A percentile compares a stretch with the other conserved stretches of the same genome.
Conservation (phyloP, 2,888 invertebrate species). For the Xanthorhoe designata region DNA sequence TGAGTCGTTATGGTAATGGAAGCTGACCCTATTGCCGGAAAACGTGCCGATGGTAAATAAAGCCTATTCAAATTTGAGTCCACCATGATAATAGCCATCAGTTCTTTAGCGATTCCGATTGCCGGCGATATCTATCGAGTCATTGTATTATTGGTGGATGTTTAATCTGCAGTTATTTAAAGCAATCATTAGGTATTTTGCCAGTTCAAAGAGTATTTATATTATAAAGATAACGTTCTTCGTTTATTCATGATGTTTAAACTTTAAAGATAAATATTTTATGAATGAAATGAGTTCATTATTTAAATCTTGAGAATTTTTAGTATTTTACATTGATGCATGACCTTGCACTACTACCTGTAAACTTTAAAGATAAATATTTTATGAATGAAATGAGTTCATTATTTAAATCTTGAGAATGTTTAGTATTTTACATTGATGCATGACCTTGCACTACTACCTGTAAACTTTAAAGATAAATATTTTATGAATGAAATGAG, state of each 20-base stretch:
- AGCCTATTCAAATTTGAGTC: constrained; percentile 13
- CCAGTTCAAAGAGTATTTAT: neutral
- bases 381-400: neutral
- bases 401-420: constrained; percentile 7
- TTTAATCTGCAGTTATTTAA: neutral
- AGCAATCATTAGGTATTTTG: neutral
- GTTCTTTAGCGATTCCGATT: constrained; percentile 13
- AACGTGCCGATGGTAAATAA: constrained; percentile 73
- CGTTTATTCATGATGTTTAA: neutral
- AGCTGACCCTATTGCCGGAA: constrained; percentile 75
- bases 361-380: neutral
- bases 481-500: neutral
- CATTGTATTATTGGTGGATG: constrained; percentile 7
- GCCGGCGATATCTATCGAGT: constrained; percentile 3
- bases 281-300: neutral
- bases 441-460: constrained; percentile 7
- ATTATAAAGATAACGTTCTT: neutral
- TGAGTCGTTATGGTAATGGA: constrained; percentile 77
- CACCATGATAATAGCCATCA: constrained; percentile 1
- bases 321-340: constrained; percentile 12
- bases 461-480: neutral
- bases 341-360: constrained; percentile 10
- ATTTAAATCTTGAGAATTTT: constrained; percentile 6
- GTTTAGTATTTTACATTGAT: constrained; percentile 12
- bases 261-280: neutral